These are phyloP conservation scores for Python bivittatus DNA, from an alignment of 2,113 vertebrate species.

Conservation along the genomic window DNA sequence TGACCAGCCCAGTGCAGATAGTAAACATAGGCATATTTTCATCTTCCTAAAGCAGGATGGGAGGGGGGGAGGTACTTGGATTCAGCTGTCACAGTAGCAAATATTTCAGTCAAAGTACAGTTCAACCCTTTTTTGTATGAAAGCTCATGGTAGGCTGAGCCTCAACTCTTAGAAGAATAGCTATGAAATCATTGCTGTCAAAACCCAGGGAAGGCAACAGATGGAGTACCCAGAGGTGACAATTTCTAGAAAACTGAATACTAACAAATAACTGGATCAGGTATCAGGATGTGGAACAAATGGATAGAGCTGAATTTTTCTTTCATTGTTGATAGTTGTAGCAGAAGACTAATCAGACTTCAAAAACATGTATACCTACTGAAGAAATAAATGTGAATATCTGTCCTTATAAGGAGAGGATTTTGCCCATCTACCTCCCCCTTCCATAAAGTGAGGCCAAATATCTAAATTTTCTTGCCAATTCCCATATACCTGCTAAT, in stretches of 20 bases:
- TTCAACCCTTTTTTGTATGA: neutral
- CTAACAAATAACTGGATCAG: neutral
- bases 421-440: neutral
- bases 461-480: neutral
- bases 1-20: neutral
- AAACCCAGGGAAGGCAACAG: neutral
- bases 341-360: neutral
- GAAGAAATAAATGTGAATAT: neutral
- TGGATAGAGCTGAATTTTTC: neutral
- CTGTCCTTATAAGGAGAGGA: neutral
- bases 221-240: neutral
- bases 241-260: neutral
- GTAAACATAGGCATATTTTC: neutral
- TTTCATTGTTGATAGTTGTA: neutral
- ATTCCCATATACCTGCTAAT: neutral
- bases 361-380: neutral
- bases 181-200: neutral
- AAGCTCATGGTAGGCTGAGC: neutral
- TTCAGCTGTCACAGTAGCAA: neutral
- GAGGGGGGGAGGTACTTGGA: neutral
- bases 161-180: neutral
- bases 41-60: neutral
- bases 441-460: neutral
- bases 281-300: neutral
- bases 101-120: slow-evolving; percentile 5